These are phyloP conservation scores for Proterorhinus semilunaris DNA, from an alignment of 2,113 vertebrate species.

Conservation along the genomic window DNA sequence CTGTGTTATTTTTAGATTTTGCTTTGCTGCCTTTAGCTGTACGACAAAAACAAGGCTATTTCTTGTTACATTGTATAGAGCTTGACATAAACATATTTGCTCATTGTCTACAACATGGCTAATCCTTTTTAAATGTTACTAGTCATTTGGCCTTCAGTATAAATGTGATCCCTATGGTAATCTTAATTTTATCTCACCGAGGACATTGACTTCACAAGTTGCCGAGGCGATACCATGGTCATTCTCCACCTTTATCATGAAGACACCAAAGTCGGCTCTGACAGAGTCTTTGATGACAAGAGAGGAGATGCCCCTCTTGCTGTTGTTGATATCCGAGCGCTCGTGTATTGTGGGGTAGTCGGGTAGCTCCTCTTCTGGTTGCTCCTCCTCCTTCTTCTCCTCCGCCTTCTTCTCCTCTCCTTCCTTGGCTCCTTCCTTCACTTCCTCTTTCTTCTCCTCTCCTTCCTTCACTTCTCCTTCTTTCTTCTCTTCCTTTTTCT, in stretches of 20 bases:
- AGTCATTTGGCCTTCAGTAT: no score
- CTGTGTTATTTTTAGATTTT: not conserved
- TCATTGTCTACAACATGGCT: not conserved
- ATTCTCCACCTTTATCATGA: constrained; percentile 93
- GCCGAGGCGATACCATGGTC: constrained; percentile 89
- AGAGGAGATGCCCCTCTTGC: constrained; percentile 82
- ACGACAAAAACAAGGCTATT: not conserved
- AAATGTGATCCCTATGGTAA: no score
- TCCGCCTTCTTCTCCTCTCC: constrained; percentile 18
- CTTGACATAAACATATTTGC: not conserved
- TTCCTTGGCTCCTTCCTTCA: constrained; percentile 21
- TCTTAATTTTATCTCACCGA: constrained; percentile 77
- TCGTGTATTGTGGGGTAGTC: constrained; percentile 87
- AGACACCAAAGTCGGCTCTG: constrained; percentile 87
- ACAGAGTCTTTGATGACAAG: constrained; percentile 83
- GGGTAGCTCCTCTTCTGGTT: constrained; percentile 72
- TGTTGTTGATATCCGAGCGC: constrained; percentile 85
- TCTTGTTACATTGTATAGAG: not conserved
- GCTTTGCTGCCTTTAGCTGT: not conserved
- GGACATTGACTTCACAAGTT: constrained; percentile 88
- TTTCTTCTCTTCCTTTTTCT: constrained; percentile 29
- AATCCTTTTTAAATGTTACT: no score
- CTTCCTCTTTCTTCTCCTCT: constrained; percentile 27
- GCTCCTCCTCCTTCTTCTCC: constrained; percentile 48
- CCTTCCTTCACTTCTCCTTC: constrained; percentile 17